Base-by-base conservation (phyloP, 2,113 vertebrate species). In the Pteronura brasiliensis region DNA sequence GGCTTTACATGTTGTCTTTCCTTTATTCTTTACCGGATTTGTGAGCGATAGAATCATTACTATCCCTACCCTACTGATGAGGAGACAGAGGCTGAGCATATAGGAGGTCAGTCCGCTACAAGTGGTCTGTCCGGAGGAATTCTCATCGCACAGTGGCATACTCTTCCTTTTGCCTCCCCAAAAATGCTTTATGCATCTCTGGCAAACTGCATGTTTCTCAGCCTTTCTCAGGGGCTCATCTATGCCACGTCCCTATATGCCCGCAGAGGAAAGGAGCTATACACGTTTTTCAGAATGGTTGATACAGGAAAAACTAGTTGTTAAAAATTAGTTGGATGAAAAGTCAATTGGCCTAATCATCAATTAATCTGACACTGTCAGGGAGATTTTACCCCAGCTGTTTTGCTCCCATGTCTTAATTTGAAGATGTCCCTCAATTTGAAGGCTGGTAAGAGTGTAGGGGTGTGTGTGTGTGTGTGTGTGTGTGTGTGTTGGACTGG, bases 141-240 rank as follows among this genome's bases (percentile, higher is more conserved):
- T 49, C 17, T 15, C 34, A 39, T 4, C 63, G 20, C 21, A 18
- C 52, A 31, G 57, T 0, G 7, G 29, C 6, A 0, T 0, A 0
- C 21, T 67, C 10, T 47, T 69, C 21, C 52, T 7, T 15, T 86
- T 23, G 27, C 42, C 27, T 88, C 49, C 10, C 31, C 1, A 36
- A 1, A 31, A 27, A 13, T 3, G 20, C 7, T 34, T 27, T 57
- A 12, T 14, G 11, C 3, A 4, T 14, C 57, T 39, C 15, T 17
- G 14, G 42, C 13, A 89, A 31, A 57, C 10, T 15, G 9, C 13
- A 47, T 18, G 3, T 47, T 81, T 29, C n/a, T 79, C 7, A 1
- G 44, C 59, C 55, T 17, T 20, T 61, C 34, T 67, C 18, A n/a
- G 69, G 23, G 9, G 1, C 36, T 31, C n/a, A 55, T 31, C 7